Base-by-base conservation (phyloP, 2,888 invertebrate genomes). In the Apoda limacodes region DNA sequence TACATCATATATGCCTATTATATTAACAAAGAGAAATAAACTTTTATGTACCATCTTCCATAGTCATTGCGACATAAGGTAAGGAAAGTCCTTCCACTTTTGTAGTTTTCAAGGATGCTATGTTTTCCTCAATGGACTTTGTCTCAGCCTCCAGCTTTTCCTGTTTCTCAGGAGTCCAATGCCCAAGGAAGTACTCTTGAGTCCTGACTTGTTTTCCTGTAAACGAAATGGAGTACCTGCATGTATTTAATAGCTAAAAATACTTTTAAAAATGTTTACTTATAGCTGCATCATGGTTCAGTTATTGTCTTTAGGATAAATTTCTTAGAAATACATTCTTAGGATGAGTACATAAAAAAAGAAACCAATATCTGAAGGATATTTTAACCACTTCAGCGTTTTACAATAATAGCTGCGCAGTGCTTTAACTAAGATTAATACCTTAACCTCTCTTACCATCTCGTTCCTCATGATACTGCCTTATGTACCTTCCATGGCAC, bases 391-490 rank as follows among this genome's bases (percentile, higher is more conserved):
- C n/a, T n/a, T n/a, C n/a, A n/a, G n/a, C n/a, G n/a, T n/a, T n/a
- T n/a, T n/a, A n/a, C n/a, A n/a, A n/a, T n/a, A n/a, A n/a, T n/a
- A n/a, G n/a, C n/a, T n/a, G n/a, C n/a, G n/a, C n/a, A n/a, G n/a
- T n/a, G n/a, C n/a, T n/a, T n/a, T n/a, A n/a, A n/a, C n/a, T n/a
- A n/a, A n/a, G n/a, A n/a, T n/a, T n/a, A n/a, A n/a, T n/a, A n/a
- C n/a, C n/a, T n/a, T n/a, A n/a, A n/a, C n/a, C n/a, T n/a, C n/a
- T n/a, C 30, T 37, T 51, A 67, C 88, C 90, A 62, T 95, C 96
- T 45, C 94, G 85, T 50, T 95, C 95, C 60, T 98, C 98, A 63
- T 99, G 98, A 61, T 93, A 99, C 61, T 99, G 98, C 13, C 93
- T 84, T 3, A 98, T 86, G 61, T 90, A 91, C 46, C 87, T 83